A percentile compares a stretch with the other conserved stretches of the same genome.
These are phyloP conservation scores for Reinhardtius hippoglossoides DNA, from an alignment of 2,113 vertebrate genomes.

Conservation along the genomic window DNA sequence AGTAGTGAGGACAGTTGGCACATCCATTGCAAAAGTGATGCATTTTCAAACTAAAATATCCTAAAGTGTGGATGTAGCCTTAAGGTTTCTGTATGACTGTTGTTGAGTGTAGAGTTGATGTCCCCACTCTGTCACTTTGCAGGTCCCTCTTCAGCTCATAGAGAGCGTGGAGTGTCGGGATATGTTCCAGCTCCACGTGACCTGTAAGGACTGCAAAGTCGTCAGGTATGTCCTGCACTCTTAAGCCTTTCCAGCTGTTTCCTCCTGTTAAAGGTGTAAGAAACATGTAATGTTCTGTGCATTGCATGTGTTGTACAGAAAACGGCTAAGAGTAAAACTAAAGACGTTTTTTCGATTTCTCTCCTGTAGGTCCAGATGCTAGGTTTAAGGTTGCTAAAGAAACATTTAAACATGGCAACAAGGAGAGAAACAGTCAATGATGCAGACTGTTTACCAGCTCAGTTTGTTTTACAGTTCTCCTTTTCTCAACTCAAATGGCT, in stretches of 20 bases:
- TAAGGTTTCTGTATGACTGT: not conserved
- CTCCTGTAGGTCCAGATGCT: too few species aligned
- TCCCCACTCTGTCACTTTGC: not conserved
- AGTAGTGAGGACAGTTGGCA: not conserved
- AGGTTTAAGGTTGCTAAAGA: too few species aligned
- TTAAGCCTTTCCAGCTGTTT: not conserved
- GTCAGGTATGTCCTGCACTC: slow-evolving; percentile 86
- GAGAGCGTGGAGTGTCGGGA: slow-evolving; percentile 95
- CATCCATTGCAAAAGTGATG: not conserved
- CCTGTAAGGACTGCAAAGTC: slow-evolving; percentile 98
- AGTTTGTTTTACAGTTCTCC: not conserved
- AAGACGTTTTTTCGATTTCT: not conserved
- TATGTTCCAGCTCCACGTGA: slow-evolving; percentile 97
- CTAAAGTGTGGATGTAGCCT: not conserved
- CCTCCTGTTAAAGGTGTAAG: not conserved
- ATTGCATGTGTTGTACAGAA: not conserved
- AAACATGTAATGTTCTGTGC: too few species aligned
- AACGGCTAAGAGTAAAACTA: not conserved
- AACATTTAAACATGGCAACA: too few species aligned
- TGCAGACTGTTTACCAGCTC: not conserved
- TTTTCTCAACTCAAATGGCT: not conserved
- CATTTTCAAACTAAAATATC: not conserved
- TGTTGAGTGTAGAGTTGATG: not conserved
- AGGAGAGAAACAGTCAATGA: too few species aligned
- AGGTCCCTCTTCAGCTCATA: slow-evolving; percentile 97